Base-by-base conservation (phyloP, 37 sponge, comb jelly and placozoan genomes). In the Geodia barretti region DNA sequence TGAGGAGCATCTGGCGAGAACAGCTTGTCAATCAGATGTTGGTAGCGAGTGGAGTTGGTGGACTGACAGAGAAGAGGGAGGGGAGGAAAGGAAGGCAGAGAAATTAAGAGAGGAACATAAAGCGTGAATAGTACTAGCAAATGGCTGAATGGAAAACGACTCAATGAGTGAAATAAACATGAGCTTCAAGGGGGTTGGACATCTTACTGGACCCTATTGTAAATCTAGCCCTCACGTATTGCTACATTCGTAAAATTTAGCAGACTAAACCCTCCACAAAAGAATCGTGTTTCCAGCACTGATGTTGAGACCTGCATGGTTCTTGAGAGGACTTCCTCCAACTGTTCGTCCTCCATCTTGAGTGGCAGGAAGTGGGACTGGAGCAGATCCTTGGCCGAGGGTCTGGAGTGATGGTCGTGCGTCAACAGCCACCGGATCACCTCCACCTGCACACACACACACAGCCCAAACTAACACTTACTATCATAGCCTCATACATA, bases 331-430 rank as follows among this genome's bases (percentile, higher is more conserved):
- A 95, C 97, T 58, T 93, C 89, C n/a, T 87, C 77, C 17, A 96
- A 76, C 32, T 94, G 83, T 41, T 87, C 83, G 31, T 97, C 97
- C 41, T 89, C 97, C 83, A 97, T 86, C 59, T 94, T 92, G 17
- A 74, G 75, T 30, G 97, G 97, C 3, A 97, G 78, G n/a, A 80
- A 79, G n/a, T 83, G 77, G 78, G 85, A 91, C 43, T 82, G 83
- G 19, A 94, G 85, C 38, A 97, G 81, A 41, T 94, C 88, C 38
- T 87, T 81, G 36, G 95, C 86, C 14, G 90, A 65, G 4, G 97
- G 97, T 19, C 97, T 82, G 61, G 87, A 82, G 20, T 83, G 72
- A 40, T 95, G 92, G 38, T 87, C 84, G 73, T 95, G 96, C 30
- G 76, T 77, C 26, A 95, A 65, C 64, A 95, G 59, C 79, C 75